These are phyloP conservation scores for Linurgus olivaceus DNA, from an alignment of 2,797 vertebrate genomes.

Conservation along the genomic window DNA sequence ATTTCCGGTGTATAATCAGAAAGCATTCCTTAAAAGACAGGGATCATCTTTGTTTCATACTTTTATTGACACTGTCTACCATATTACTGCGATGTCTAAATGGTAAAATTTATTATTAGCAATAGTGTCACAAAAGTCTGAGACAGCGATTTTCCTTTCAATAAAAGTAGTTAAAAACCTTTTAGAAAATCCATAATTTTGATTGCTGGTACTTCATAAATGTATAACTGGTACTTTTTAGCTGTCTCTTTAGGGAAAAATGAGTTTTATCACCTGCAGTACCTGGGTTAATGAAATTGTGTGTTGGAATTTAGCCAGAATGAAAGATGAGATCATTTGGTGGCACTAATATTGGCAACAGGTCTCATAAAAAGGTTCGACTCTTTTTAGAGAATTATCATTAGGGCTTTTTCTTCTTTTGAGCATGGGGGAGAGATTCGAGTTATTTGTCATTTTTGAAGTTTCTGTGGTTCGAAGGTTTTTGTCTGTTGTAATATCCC, in stretches of 20 bases:
- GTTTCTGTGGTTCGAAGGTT: conserved; percentile 58
- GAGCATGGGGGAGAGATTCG: not conserved
- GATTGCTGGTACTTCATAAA: conserved; percentile 87
- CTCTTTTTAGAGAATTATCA: conserved; percentile 70
- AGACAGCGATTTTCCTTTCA: conserved; percentile 87
- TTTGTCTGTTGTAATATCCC: conserved; percentile 53
- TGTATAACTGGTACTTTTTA: conserved; percentile 88
- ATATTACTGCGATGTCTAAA: conserved; percentile 78
- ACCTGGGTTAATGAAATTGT: conserved; percentile 87
- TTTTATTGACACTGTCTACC: conserved; percentile 82
- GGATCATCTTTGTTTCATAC: conserved; percentile 77
- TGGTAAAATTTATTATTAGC: conserved; percentile 84
- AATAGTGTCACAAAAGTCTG: conserved; percentile 84
- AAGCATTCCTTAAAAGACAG: conserved; percentile 75
- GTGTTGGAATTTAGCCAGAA: conserved; percentile 84
- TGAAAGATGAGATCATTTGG: conserved; percentile 82
- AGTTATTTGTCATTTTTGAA: conserved; percentile 67
- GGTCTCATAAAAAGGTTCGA: conserved; percentile 76
- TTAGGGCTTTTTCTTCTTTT: not conserved
- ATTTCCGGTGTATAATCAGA: conserved; percentile 78
- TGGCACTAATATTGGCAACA: conserved; percentile 81
- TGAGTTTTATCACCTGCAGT: conserved; percentile 86
- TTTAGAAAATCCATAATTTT: conserved; percentile 89
- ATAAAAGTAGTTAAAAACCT: conserved; percentile 89
- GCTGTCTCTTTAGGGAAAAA: conserved; percentile 87